Percentiles rank a stretch among this genome's conserved stretches.
phyloP scores from a whole-genome alignment of 2,888 invertebrate species.

The Belgica antarctica region DNA sequence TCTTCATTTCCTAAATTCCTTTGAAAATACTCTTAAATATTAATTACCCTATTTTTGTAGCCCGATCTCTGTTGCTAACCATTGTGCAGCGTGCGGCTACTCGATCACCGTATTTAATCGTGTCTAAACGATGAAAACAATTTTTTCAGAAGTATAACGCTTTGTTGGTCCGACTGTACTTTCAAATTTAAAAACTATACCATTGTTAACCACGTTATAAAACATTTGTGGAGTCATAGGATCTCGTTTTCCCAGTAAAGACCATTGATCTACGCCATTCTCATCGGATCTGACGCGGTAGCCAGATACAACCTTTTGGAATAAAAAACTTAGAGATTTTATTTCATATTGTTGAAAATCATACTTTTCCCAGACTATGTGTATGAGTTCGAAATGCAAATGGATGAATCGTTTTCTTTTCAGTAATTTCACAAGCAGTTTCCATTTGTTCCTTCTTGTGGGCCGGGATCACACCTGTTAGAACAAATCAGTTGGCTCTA shows the following conservation, averaged over 20 bases:
- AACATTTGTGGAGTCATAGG: conserved; percentile 93
- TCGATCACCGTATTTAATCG: conserved; percentile 68
- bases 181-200: no score
- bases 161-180: no score
- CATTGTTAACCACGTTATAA: conserved; percentile 70
- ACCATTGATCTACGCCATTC: conserved; percentile 68
- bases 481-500: no score
- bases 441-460: conserved; percentile 80
- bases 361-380: conserved; percentile 77
- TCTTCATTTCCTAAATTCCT: neutral
- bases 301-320: conserved; percentile 80
- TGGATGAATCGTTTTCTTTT: conserved; percentile 83
- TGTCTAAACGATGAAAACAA: no score
- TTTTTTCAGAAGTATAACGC: no score
- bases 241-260: conserved; percentile 77
- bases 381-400: conserved; percentile 96
- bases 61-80: conserved; percentile 66
- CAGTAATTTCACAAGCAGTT: conserved; percentile 76
- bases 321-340: no score
- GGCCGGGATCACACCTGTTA: conserved; percentile 74
- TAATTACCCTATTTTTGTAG: conserved; percentile 62
- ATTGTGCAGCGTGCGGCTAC: conserved; percentile 91
- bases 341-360: conserved; percentile 33
- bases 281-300: conserved; percentile 66
- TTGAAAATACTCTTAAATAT: conserved; percentile 56